Conservation (phyloP, 2,797 vertebrate species). For the Anguilla pacifica region DNA sequence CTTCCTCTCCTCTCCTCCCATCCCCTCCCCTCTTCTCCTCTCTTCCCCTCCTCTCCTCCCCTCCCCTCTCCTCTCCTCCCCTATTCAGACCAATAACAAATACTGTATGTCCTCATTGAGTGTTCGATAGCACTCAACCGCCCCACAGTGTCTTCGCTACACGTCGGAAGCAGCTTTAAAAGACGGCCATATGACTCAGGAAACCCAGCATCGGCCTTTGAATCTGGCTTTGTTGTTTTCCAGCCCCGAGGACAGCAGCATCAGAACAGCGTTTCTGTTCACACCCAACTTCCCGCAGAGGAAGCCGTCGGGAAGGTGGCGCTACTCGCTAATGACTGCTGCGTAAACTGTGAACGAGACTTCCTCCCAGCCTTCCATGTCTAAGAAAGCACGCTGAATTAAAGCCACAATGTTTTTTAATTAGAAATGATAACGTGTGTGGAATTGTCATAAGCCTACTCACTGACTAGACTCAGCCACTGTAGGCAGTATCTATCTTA, state of each 20-base stretch:
- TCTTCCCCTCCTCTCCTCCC: not conserved
- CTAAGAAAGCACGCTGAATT: not conserved
- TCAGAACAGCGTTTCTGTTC: not conserved
- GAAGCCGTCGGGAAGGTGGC: not conserved
- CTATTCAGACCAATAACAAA: too few species aligned
- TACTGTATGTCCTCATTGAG: too few species aligned
- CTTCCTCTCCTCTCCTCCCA: too few species aligned
- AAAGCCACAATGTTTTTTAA: not conserved
- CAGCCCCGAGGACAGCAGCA: not conserved
- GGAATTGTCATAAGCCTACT: too few species aligned
- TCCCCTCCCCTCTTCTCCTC: not conserved
- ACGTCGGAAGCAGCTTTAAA: not conserved
- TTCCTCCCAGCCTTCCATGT: not conserved
- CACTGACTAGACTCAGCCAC: too few species aligned
- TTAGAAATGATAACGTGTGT: too few species aligned
- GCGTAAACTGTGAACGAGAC: not conserved
- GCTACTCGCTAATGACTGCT: not conserved
- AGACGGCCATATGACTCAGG: not conserved
- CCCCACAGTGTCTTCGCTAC: too few species aligned
- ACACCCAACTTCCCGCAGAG: not conserved
- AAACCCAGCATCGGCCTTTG: not conserved
- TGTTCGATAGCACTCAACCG: too few species aligned
- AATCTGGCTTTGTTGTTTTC: not conserved
- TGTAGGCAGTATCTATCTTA: too few species aligned
- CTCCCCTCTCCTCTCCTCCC: too few species aligned